Conservation (phyloP, 2,797 vertebrate genomes). For the Paratrypauchen microcephalus region DNA sequence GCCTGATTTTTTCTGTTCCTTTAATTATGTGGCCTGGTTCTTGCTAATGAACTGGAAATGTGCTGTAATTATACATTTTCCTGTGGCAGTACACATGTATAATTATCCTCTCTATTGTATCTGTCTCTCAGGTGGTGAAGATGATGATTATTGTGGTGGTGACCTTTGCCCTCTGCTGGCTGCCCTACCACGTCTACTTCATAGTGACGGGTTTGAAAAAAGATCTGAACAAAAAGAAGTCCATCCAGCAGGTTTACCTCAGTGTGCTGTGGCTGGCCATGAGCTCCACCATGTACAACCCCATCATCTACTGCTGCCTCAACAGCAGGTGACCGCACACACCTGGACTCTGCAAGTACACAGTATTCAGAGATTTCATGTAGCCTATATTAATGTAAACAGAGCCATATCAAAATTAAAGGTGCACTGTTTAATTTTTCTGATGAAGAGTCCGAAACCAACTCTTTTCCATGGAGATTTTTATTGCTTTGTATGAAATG, state of each 20-base stretch:
- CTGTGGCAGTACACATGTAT: neutral
- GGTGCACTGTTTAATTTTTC: too few species aligned
- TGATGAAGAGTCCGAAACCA: too few species aligned
- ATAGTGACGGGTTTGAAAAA: conserved; percentile 87
- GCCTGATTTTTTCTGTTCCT: neutral
- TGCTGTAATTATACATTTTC: neutral
- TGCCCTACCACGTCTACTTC: conserved; percentile 95
- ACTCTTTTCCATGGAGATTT: too few species aligned
- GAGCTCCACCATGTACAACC: conserved; percentile 99
- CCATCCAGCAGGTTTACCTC: conserved; percentile 96
- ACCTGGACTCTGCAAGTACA: neutral
- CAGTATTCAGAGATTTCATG: neutral
- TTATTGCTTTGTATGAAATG: too few species aligned
- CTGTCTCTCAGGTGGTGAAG: conserved; percentile 88
- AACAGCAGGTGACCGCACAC: conserved; percentile 87
- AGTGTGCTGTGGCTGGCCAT: conserved; percentile 95
- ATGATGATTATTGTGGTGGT: conserved; percentile 99
- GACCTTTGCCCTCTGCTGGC: conserved; percentile 96
- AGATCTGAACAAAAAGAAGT: conserved; percentile 84
- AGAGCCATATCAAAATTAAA: too few species aligned
- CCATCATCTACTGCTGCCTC: conserved; percentile 98
- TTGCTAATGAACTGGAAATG: neutral
- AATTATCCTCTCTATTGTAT: neutral
- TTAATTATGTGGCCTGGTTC: neutral
- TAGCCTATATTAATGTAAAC: neutral